A percentile compares a stretch with the other conserved stretches of the same genome.
phyloP scores from a whole-genome alignment of 1,140 invertebrate species.

The Drosophila triauraria region DNA sequence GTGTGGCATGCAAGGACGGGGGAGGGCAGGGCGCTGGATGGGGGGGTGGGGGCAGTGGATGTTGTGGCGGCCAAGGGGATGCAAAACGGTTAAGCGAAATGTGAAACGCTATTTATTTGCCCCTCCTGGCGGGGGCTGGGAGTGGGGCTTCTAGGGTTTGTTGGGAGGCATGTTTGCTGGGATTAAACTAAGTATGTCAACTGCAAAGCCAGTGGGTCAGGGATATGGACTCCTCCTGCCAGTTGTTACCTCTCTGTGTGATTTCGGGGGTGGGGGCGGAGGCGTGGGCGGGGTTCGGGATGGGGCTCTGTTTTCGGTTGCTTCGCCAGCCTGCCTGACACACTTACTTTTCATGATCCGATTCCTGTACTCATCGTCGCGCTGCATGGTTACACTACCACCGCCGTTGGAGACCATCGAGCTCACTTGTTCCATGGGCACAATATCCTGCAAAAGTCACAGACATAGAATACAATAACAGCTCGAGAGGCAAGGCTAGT shows the following conservation, averaged over 20 bases:
- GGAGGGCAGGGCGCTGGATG: not conserved
- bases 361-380: slow-evolving; percentile 84
- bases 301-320: slow-evolving; percentile 34
- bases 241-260: slow-evolving; percentile 62
- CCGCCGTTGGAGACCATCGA: slow-evolving; percentile 84
- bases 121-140: slow-evolving; percentile 18
- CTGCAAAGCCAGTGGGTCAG: slow-evolving; percentile 79
- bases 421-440: slow-evolving; percentile 85
- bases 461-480: slow-evolving; percentile 15
- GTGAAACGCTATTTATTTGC: slow-evolving; percentile 80
- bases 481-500: not conserved
- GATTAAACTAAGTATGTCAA: slow-evolving; percentile 73
- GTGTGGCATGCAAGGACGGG: slow-evolving; percentile 40
- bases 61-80: slow-evolving; percentile 25
- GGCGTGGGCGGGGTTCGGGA: slow-evolving; percentile 1
- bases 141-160: not conserved
- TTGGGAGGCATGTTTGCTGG: slow-evolving; percentile 12
- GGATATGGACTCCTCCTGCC: slow-evolving; percentile 58
- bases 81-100: slow-evolving; percentile 77
- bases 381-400: slow-evolving; percentile 83
- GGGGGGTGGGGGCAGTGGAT: not conserved
- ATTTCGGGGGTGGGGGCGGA: slow-evolving; percentile 17
- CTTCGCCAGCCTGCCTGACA: slow-evolving; percentile 48
- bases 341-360: slow-evolving; percentile 85
- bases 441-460: slow-evolving; percentile 78